Percentiles rank a stretch among this genome's conserved stretches.
Conservation (phyloP, 2,888 invertebrate species). For the Orchesella flavescens region DNA sequence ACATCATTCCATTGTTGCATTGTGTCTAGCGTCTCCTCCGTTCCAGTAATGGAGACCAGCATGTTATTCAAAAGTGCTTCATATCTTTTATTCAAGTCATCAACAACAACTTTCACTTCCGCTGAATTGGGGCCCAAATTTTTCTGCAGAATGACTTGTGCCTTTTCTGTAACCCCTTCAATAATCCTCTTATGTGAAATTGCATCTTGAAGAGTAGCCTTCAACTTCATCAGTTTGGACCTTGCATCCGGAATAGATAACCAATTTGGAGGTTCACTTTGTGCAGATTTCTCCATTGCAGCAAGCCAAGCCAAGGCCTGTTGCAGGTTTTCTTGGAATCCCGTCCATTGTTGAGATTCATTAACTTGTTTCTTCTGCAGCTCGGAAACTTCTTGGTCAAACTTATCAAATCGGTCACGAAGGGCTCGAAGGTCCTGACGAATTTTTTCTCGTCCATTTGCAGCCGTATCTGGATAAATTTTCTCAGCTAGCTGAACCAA, state of each 20-base stretch:
- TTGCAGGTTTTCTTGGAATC: constrained; percentile 88
- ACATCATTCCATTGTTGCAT: constrained; percentile 90
- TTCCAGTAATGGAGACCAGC: constrained; percentile 81
- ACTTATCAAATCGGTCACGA: constrained; percentile 78
- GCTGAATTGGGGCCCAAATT: constrained; percentile 76
- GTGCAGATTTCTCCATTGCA: constrained; percentile 85
- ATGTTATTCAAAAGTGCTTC: constrained; percentile 82
- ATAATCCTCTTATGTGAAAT: constrained; percentile 91
- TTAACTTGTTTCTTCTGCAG: constrained; percentile 84
- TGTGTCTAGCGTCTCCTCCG: constrained; percentile 85
- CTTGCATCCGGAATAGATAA: constrained; percentile 89
- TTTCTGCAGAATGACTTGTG: constrained; percentile 81
- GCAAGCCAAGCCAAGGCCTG: constrained; percentile 91
- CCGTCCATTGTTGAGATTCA: constrained; percentile 86
- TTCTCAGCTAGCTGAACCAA: constrained; percentile 88
- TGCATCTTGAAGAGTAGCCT: constrained; percentile 90
- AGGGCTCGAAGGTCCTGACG: constrained; percentile 87
- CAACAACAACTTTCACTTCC: constrained; percentile 82
- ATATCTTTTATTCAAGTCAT: constrained; percentile 85
- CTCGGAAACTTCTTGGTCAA: constrained; percentile 81
- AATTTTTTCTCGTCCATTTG: constrained; percentile 90
- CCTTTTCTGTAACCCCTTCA: constrained; percentile 92
- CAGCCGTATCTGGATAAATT: constrained; percentile 93
- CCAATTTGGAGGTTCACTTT: constrained; percentile 82
- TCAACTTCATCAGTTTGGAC: constrained; percentile 88